Conservation (phyloP, 2,797 vertebrate genomes). For the Pteronotus mesoamericanus region DNA sequence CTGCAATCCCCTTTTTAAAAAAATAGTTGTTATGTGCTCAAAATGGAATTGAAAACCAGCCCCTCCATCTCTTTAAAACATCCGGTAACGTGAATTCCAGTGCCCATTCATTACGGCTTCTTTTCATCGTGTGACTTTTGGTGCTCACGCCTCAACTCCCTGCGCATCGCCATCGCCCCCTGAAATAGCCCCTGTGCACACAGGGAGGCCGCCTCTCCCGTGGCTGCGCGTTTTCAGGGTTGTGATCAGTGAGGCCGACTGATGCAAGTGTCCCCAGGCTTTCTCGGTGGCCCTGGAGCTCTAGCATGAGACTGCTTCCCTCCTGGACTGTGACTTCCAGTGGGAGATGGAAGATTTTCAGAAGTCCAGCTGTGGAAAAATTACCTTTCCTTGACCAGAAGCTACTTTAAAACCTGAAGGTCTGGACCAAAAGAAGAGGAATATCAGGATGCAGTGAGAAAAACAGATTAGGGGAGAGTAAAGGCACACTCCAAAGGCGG, state of each 20-base stretch:
- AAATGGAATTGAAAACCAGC: not conserved
- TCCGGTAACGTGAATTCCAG: fast-evolving
- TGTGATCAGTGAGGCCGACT: too few relatives aligned
- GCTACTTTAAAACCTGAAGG: not conserved
- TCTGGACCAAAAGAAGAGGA: not conserved
- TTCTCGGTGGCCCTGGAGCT: too few relatives aligned
- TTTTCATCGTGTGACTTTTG: too few relatives aligned
- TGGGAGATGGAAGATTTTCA: not conserved
- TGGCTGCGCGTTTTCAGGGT: too few relatives aligned
- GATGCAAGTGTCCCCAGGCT: too few relatives aligned
- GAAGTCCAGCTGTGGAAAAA: not conserved
- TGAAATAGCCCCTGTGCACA: not conserved
- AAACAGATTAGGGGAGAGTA: too few relatives aligned
- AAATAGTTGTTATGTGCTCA: not conserved
- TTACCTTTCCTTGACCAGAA: not conserved
- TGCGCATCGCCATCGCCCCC: too few relatives aligned
- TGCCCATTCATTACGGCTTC: too few relatives aligned
- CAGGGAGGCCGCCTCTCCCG: too few relatives aligned
- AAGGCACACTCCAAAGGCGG: too few relatives aligned
- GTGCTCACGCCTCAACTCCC: not conserved
- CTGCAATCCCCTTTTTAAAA: not conserved
- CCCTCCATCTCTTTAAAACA: too few relatives aligned
- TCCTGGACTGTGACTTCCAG: not conserved
- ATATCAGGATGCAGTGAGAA: not conserved
- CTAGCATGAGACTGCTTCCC: too few relatives aligned